Conservation (phyloP, 2,888 invertebrate genomes). For the Drosophila tripunctata region DNA sequence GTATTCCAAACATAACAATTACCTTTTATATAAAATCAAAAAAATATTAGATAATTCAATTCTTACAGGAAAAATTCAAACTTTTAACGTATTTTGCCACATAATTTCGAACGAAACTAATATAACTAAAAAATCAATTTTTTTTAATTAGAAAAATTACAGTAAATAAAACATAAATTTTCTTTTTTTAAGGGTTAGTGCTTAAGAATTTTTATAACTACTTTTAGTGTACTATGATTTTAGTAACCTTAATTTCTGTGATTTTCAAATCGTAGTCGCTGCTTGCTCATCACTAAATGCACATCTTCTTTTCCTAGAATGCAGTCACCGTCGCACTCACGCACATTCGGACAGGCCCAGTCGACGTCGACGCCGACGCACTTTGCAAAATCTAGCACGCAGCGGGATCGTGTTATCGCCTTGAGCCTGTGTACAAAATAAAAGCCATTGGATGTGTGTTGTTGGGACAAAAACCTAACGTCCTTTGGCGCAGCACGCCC, state of each 20-base stretch:
- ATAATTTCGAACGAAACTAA: too few species aligned
- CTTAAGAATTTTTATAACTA: too few species aligned
- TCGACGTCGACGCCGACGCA: constrained; percentile 30
- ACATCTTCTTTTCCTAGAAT: constrained; percentile 54
- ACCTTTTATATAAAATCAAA: too few species aligned
- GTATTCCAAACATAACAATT: too few species aligned
- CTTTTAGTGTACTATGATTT: not conserved
- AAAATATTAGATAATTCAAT: too few species aligned
- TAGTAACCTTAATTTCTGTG: not conserved
- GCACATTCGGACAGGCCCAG: not conserved
- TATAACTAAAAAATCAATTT: too few species aligned
- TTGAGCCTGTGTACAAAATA: constrained; percentile 74
- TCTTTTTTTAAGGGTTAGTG: too few species aligned
- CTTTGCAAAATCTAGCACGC: constrained; percentile 47
- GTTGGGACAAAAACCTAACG: constrained; percentile 14
- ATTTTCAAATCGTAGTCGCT: constrained; percentile 7
- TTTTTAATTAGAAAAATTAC: too few species aligned
- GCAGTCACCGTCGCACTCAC: constrained; percentile 24
- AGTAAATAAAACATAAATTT: too few species aligned
- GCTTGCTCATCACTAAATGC: constrained; percentile 26
- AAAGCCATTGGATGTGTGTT: constrained; percentile 61
- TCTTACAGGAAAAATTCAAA: too few species aligned
- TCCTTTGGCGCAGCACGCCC: constrained; percentile 65
- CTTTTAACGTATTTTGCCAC: too few species aligned
- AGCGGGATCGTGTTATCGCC: constrained; percentile 26